Evolutionary conservation across 2,888 invertebrate species (phyloP), one percentile per base, ranked within the genome.

Genomic region (Sminthurides aquaticus): DNA sequence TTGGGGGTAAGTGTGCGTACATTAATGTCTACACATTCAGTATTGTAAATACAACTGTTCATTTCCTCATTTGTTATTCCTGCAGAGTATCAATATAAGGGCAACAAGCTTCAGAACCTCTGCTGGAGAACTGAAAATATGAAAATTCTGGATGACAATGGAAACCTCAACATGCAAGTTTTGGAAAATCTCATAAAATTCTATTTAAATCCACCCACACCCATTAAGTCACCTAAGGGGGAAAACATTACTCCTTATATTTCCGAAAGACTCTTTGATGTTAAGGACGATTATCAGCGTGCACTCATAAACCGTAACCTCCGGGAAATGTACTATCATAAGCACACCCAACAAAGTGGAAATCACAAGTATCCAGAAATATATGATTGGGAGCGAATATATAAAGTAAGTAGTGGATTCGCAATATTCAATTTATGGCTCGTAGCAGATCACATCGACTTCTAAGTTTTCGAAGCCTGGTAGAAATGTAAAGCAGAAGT

Each of bases 321-420:
- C 75, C 89, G 89, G 76, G 82, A 85, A 77, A 76, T 91, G 70
- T 80, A 84, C 62, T 81, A 87, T 1, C 88, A 89, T 76, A 83
- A 88, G 70, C 85, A 8, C 29, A 43, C 27, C 60, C 62, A 29
- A 8, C 29, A 20, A 18, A 20, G 52, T 8, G 82, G 84, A 65
- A 83, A 85, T 75, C 79, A 82, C 24, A 78, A 84, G 55, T 66
- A 79, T 15, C 87, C 89, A 25, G 91, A 92, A 80, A 80, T 86
- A 43, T 87, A 88, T 75, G 78, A 85, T 64, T 94, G 92, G 92
- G 90, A 92, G 76, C 84, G 84, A 70, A 87, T 93, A 69, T 93
- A 90, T 77, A 87, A 90, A 71, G 75, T 77, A 43, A 57, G 49
- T 48, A 64, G 57, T 71, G 69, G 57, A 58, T 29, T 43, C 11